phyloP scores from a whole-genome alignment of 2,113 vertebrate species.

The Leptosomus discolor region DNA sequence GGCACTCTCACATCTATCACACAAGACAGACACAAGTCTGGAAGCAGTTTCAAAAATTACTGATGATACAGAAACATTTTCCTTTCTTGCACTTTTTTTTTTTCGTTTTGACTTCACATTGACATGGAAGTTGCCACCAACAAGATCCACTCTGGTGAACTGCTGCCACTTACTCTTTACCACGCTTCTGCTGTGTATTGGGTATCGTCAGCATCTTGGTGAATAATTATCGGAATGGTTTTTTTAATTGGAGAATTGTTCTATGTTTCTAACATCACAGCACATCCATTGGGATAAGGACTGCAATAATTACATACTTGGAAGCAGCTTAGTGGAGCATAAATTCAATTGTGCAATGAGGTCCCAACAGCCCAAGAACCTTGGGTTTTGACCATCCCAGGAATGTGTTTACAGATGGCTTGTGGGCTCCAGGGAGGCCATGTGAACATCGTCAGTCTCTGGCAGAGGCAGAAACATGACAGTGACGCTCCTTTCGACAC shows the following conservation, averaged over 20 bases:
- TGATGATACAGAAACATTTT: neutral
- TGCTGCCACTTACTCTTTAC: neutral
- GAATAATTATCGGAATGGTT: neutral
- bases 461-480: neutral
- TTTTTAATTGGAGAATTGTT: neutral
- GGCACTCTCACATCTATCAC: neutral
- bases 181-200: neutral
- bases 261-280: neutral
- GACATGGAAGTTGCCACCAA: neutral
- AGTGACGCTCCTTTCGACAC: neutral
- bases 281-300: neutral
- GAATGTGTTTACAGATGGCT: constrained; percentile 1
- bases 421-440: neutral
- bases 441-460: neutral
- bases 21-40: neutral
- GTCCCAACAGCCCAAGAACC: neutral
- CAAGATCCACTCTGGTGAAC: neutral
- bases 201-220: neutral
- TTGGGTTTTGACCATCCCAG: neutral
- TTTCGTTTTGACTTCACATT: neutral
- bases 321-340: neutral
- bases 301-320: neutral
- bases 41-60: neutral
- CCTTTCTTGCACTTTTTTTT: neutral
- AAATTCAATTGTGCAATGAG: neutral